Percentiles rank a stretch among this genome's conserved stretches.
phyloP scores from a whole-genome alignment of 2,113 vertebrate genomes.

The Albula goreensis region DNA sequence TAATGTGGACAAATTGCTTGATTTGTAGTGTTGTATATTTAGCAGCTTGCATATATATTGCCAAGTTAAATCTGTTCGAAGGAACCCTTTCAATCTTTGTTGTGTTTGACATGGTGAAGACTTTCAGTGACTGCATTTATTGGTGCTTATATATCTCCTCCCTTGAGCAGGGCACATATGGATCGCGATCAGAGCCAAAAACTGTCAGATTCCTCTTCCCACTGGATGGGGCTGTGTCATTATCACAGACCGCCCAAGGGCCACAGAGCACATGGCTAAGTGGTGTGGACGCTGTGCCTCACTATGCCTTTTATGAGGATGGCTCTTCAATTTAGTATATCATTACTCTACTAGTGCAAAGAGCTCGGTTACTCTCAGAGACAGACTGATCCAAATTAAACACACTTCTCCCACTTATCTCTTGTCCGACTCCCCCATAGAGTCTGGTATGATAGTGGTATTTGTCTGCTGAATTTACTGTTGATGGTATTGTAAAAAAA shows the following conservation, averaged over 20 bases:
- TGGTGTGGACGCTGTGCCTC: not conserved
- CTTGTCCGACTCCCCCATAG: not conserved
- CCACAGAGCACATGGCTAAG: not conserved
- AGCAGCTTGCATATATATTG: not conserved
- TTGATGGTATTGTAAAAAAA: constrained; percentile 1
- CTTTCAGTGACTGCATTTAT: not conserved
- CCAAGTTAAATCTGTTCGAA: not conserved
- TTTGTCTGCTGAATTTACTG: not conserved
- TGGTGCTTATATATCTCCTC: not conserved
- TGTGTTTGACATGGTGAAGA: not conserved
- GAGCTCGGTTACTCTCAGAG: not conserved
- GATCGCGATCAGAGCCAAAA: not conserved
- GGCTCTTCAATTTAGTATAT: not conserved
- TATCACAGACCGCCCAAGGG: not conserved
- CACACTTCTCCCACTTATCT: not conserved
- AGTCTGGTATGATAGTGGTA: not conserved
- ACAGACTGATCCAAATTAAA: not conserved
- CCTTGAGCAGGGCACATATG: not conserved
- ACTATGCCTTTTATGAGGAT: constrained; percentile 1
- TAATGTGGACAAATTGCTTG: not conserved
- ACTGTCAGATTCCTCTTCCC: not conserved
- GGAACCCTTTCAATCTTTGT: not conserved
- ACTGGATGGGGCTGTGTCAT: not conserved
- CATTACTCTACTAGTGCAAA: not conserved
- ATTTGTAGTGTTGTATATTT: not conserved